Evolutionary conservation across 1,140 invertebrate species (phyloP), one percentile per base, ranked within the genome.

Genomic region (Lepidurus packardi): DNA sequence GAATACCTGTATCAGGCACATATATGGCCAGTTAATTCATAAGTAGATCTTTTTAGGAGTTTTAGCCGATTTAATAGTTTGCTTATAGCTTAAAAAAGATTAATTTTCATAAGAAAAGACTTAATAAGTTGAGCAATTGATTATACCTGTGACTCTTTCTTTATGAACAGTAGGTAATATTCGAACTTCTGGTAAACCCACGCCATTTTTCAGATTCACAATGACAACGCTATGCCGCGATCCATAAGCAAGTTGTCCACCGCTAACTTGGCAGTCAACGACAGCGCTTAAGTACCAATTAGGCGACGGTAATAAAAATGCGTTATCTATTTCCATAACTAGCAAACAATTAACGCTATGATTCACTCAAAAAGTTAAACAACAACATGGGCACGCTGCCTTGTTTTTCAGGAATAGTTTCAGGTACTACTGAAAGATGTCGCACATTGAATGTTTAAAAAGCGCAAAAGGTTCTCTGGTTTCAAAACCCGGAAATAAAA

Each of bases 251-350:
- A 75, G 43, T 6, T 44, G 65, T 21, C 73, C 78, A 43, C n/a
- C 25, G 13, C 13, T 73, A 6, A 10, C 41, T n/a, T 74, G 78
- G 45, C 73, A 75, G 43, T 78, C 78, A 74, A 75, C 44, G 21
- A 75, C 78, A 21, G 44, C 11, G 34, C 73, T 78, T 4, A 78
- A 43, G 47, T 78, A 78, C 78, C 78, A 78, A 34, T 78, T 78
- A 1, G 78, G 78, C 47, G 78, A 78, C 7, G 78, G 78, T 65
- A 65, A 16, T 16, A 65, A 65, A 65, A n/a, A 65, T n/a, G 9
- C 13, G 53, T 65, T 65, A 16, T 65, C 53, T 65, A 65, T 65
- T 65, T 65, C 53, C 53, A 65, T 65, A 7, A 7, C 21, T 13
- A 13, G 53, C 16, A 11, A 65, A 65, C 21, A 65, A 65, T 65